A percentile compares a stretch with the other conserved stretches of the same genome.
phyloP scores from a whole-genome alignment of 2,113 vertebrate genomes.

The Phasianus colchicus region DNA sequence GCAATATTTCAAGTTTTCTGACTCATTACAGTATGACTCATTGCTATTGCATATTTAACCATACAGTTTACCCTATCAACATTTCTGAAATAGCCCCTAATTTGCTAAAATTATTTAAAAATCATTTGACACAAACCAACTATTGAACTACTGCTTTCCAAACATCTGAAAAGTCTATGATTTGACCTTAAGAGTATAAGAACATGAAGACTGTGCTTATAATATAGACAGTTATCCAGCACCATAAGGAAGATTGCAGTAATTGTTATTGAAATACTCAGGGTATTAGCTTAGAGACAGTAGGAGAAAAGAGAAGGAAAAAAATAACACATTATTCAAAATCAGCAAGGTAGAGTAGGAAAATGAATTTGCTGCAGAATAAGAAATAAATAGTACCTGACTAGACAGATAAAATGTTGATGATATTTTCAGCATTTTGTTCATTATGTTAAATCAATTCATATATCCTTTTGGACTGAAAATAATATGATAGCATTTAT shows the following conservation, averaged over 20 bases:
- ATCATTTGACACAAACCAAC: neutral
- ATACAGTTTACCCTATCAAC: neutral
- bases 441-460: neutral
- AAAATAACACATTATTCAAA: neutral
- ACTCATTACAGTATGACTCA: neutral
- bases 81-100: constrained; percentile 13
- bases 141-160: neutral
- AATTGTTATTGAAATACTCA: neutral
- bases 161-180: constrained; percentile 38
- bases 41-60: neutral
- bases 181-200: neutral
- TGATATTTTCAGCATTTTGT: neutral
- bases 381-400: neutral
- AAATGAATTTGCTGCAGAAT: neutral
- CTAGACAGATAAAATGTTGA: neutral
- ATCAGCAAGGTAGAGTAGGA: neutral
- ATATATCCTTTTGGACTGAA: neutral
- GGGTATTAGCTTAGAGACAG: neutral
- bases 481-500: neutral
- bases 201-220: neutral
- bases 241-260: neutral
- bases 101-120: neutral
- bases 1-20: constrained; percentile 2
- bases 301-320: neutral
- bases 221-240: neutral